Evolutionary conservation across 2,113 vertebrate species (phyloP), one percentile per base, ranked within the genome.

Genomic region (Pyxicephalus adspersus): DNA sequence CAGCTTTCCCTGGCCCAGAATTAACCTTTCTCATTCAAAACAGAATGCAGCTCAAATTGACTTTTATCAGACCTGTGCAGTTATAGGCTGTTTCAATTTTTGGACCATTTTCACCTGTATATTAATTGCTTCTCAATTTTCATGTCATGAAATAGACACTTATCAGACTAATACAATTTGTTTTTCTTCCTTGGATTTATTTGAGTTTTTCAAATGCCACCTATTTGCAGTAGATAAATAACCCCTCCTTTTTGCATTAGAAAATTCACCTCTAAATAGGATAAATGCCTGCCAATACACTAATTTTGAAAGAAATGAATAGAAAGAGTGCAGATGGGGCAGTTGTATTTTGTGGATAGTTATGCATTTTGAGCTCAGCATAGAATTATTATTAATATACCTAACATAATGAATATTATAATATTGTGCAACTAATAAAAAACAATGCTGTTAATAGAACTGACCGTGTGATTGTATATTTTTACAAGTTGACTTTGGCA

Each of bases 1-100:
- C 63, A 66, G 20, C 19, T 52, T 25, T 22, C 25, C 22, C 4
- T 65, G 45, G 52, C 75, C 75, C 65, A 13, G 52, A 52, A 64
- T 64, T 77, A 77, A 77, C 75, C 75, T 64, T 28, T 51, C 5
- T 63, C 45, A 31, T 51, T 64, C 52, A 73, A 73, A 73, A 73
- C 17, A 73, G 19, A 58, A 17, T n/a, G 4, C 23, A 38, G 20
- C 71, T 73, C 71, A 58, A 58, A 58, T 38, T 34, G 54, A 22
- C n/a, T 58, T 72, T 72, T 73, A 73, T 73, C 54, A 73, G 58
- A 58, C 58, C 71, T 58, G 18, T 71, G 68, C 50, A 25, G 54
- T 23, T 38, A 15, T 57, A 72, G n/a, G 25, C 13, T 51, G 18
- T 51, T n/a, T n/a, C 66, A 58, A 23, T 73, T 73, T 58, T 58